A percentile compares a stretch with the other conserved stretches of the same genome.
Evolutionary conservation across 1,140 invertebrate species (phyloP).

Genomic region (Phortica variegata): DNA sequence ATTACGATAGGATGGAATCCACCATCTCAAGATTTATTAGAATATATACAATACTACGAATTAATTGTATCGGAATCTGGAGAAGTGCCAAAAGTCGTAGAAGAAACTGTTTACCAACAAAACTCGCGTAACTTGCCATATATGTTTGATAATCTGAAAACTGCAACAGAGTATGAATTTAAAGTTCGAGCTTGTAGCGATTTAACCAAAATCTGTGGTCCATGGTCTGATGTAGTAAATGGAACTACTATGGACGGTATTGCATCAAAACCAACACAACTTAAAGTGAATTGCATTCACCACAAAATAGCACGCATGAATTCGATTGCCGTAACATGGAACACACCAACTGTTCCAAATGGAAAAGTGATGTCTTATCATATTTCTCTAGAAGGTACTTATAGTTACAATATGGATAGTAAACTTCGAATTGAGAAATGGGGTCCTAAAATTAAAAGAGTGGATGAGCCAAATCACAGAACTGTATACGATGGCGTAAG

Average conservation of each 20-base stretch:
- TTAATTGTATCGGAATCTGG: constrained; percentile 66
- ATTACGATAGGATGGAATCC: constrained; percentile 76
- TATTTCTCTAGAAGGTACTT: constrained; percentile 64
- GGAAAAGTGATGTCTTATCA: constrained; percentile 67
- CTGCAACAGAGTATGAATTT: constrained; percentile 76
- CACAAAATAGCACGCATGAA: constrained; percentile 66
- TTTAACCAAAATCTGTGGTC: constrained; percentile 72
- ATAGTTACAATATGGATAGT: constrained; percentile 63
- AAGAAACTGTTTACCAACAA: constrained; percentile 66
- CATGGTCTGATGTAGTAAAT: constrained; percentile 72
- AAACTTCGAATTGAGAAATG: constrained; percentile 60
- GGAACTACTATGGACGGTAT: constrained; percentile 77
- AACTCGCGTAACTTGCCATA: constrained; percentile 67
- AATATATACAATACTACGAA: constrained; percentile 75
- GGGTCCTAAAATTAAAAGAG: constrained; percentile 64
- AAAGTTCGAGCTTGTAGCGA: constrained; percentile 75
- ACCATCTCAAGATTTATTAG: constrained; percentile 65
- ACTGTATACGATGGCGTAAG: constrained; percentile 59
- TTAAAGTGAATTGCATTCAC: constrained; percentile 66
- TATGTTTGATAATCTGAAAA: constrained; percentile 74
- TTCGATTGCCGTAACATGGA: constrained; percentile 71
- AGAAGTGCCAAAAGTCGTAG: constrained; percentile 59
- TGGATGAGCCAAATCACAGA: constrained; percentile 57
- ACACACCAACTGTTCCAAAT: constrained; percentile 68
- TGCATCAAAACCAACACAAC: constrained; percentile 61